Conservation (phyloP, 2,113 vertebrate genomes). For the Stercorarius parasiticus region DNA sequence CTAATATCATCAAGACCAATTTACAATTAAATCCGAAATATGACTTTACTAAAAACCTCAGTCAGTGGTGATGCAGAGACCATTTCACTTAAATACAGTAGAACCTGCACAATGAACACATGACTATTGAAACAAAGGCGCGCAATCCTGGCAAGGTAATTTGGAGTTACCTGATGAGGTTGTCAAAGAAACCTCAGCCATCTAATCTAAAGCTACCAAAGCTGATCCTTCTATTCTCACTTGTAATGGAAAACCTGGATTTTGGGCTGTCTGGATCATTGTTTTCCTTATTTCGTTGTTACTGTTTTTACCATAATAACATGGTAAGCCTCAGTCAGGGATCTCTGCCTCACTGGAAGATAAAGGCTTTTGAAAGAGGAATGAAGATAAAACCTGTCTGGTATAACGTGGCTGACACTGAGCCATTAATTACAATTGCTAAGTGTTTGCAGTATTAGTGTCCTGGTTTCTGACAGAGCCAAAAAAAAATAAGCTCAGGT, state of each 20-base stretch:
- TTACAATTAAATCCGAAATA: not conserved
- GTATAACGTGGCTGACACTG: not conserved
- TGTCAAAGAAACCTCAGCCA: not conserved
- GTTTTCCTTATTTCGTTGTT: not conserved
- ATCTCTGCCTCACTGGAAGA: not conserved
- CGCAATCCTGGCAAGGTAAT: not conserved
- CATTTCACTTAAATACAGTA: not conserved
- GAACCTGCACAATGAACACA: not conserved
- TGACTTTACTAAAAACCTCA: not conserved
- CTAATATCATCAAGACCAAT: not conserved
- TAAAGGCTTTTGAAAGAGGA: not conserved
- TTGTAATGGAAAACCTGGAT: not conserved
- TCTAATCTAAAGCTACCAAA: not conserved
- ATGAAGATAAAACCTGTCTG: not conserved
- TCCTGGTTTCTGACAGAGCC: not conserved
- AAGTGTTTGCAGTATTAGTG: not conserved
- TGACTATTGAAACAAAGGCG: not conserved
- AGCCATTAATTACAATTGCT: not conserved
- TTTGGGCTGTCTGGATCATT: not conserved
- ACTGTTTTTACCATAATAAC: not conserved
- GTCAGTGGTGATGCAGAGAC: not conserved
- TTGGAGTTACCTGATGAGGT: not conserved
- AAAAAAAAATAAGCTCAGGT: not conserved
- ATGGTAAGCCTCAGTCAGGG: not conserved
- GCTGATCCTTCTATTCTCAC: not conserved